Percentiles rank a stretch among this genome's conserved stretches.
These are phyloP conservation scores for Esox lucius DNA, from an alignment of 2,797 vertebrate genomes.

Conservation along the genomic window DNA sequence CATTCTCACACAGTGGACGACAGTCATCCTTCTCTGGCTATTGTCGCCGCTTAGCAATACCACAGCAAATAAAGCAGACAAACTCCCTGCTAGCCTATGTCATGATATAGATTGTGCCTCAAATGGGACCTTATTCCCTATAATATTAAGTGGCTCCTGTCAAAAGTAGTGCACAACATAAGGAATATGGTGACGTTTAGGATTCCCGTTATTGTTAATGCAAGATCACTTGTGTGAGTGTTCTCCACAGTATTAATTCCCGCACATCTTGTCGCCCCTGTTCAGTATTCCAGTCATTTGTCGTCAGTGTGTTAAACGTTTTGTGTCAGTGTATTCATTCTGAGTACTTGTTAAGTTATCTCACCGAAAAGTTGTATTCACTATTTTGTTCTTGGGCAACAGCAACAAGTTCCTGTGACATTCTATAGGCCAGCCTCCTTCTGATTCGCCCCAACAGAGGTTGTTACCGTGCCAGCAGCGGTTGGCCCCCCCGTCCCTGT, in stretches of 20 bases:
- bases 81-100: slow-evolving; percentile 26
- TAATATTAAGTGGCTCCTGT: not conserved
- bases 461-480: too few relatives aligned
- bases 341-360: slow-evolving; percentile 55
- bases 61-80: slow-evolving; percentile 41
- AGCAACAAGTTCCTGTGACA: slow-evolving; percentile 50
- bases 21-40: slow-evolving; percentile 53
- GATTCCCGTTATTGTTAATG: slow-evolving; percentile 57
- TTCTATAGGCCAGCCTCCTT: not conserved
- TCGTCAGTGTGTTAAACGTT: slow-evolving; percentile 47
- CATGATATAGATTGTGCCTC: slow-evolving; percentile 22
- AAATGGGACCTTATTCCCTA: not conserved
- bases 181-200: not conserved
- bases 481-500: slow-evolving; percentile 49
- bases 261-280: slow-evolving; percentile 76
- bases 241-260: slow-evolving; percentile 59
- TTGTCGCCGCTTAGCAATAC: slow-evolving; percentile 49
- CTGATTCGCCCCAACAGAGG: not conserved
- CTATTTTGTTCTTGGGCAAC: slow-evolving; percentile 39
- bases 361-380: slow-evolving; percentile 41
- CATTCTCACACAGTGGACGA: slow-evolving; percentile 72
- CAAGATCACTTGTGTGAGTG: slow-evolving; percentile 65
- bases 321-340: slow-evolving; percentile 66
- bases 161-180: not conserved
- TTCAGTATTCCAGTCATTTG: slow-evolving; percentile 63